Conservation (phyloP, 2,888 invertebrate species). For the Eristalis pertinax region DNA sequence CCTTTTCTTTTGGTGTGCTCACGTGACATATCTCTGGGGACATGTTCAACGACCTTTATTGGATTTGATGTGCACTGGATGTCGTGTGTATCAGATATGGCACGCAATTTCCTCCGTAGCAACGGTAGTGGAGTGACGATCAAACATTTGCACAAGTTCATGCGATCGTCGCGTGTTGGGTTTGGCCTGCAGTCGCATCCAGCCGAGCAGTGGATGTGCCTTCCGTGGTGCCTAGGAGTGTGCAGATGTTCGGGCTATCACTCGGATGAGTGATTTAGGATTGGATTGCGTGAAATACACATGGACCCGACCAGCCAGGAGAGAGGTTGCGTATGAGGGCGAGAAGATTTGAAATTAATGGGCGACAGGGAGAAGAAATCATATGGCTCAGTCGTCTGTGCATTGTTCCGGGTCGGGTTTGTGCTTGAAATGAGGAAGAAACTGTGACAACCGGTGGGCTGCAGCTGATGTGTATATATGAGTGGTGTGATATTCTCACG, state of each 20-base stretch:
- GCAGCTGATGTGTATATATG: neutral
- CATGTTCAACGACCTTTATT: slow-evolving; percentile 69
- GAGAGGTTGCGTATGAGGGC: slow-evolving; percentile 46
- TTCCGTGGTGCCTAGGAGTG: slow-evolving; percentile 6
- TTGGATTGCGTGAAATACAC: slow-evolving; percentile 59
- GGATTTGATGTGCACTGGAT: slow-evolving; percentile 63
- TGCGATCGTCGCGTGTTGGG: slow-evolving; percentile 56
- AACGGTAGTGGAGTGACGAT: slow-evolving; percentile 32
- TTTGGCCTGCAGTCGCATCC: slow-evolving; percentile 13
- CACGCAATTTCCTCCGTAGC: slow-evolving; percentile 57
- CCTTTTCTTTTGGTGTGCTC: slow-evolving; percentile 33
- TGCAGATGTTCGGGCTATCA: slow-evolving; percentile 14
- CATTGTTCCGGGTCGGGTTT: slow-evolving; percentile 15
- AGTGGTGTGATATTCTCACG: neutral
- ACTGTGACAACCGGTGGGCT: neutral
- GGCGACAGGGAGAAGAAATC: neutral
- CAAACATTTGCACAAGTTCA: slow-evolving; percentile 33
- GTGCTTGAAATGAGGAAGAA: neutral
- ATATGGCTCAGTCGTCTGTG: neutral
- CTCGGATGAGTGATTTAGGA: slow-evolving; percentile 65
- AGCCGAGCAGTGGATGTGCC: slow-evolving; percentile 20
- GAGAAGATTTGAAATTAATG: slow-evolving; percentile 26
- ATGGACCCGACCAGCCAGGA: neutral
- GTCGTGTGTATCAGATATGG: slow-evolving; percentile 67
- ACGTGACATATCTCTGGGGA: slow-evolving; percentile 62